Conservation (phyloP, 1,140 invertebrate species). For the Atta cephalotes region DNA sequence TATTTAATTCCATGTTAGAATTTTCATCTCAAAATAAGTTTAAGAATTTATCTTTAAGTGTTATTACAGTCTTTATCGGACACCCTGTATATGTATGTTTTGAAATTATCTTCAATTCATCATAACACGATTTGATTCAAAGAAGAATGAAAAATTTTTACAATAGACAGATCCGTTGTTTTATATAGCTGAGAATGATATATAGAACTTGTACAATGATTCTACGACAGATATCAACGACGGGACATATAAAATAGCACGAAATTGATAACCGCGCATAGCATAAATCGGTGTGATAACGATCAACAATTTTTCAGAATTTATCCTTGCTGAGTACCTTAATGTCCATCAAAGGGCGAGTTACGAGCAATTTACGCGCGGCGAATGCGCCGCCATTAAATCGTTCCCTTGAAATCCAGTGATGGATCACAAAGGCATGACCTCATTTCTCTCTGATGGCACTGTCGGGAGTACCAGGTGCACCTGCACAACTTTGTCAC, state of each 20-base stretch:
- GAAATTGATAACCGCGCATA: slow-evolving; percentile 20
- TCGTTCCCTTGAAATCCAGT: slow-evolving; percentile 60
- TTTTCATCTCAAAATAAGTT: no score
- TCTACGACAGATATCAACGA: neutral
- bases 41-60: no score
- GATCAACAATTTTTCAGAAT: slow-evolving; percentile 53
- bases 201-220: neutral
- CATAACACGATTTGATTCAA: neutral
- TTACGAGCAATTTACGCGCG: slow-evolving; percentile 52
- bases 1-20: no score
- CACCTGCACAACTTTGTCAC: slow-evolving; percentile 50
- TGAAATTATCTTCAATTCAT: slow-evolving; percentile 14
- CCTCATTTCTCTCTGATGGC: slow-evolving; percentile 54
- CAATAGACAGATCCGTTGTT: neutral
- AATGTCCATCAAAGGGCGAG: slow-evolving; percentile 53
- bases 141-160: neutral
- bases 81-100: no score
- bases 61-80: no score
- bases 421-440: slow-evolving; percentile 61
- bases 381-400: slow-evolving; percentile 50
- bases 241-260: neutral
- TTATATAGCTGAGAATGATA: slow-evolving; percentile 5
- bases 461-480: slow-evolving; percentile 57
- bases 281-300: neutral
- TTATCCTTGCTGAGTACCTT: slow-evolving; percentile 28